A percentile compares a stretch with the other conserved stretches of the same genome.
These are phyloP conservation scores for Glaucomys volans DNA, from an alignment of 2,113 vertebrate species.

Conservation along the genomic window DNA sequence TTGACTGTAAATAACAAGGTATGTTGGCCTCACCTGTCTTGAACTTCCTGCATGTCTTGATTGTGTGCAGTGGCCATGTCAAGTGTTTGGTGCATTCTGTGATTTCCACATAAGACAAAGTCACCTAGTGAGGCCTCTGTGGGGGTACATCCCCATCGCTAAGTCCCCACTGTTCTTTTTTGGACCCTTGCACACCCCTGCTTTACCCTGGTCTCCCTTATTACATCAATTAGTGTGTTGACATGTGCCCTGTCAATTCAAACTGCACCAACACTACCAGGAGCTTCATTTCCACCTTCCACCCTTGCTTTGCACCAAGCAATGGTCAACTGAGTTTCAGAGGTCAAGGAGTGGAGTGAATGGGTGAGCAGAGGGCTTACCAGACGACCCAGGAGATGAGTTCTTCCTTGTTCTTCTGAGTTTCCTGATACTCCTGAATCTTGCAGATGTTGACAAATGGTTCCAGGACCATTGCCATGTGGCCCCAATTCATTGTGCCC, in stretches of 20 bases:
- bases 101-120: background rate
- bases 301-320: slow-evolving; percentile 50
- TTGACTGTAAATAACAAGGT: background rate
- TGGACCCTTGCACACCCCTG: background rate
- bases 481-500: no score
- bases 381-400: background rate
- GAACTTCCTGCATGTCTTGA: background rate
- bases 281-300: slow-evolving; percentile 59
- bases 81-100: rapidly evolving
- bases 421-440: no score
- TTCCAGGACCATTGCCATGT: no score
- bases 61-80: rapidly evolving
- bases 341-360: background rate
- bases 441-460: no score
- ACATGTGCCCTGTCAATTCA: background rate
- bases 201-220: background rate
- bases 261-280: slow-evolving; percentile 50
- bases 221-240: slow-evolving; percentile 53
- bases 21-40: no score
- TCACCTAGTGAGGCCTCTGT: rapidly evolving
- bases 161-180: background rate
- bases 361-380: background rate
- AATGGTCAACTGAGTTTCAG: background rate
- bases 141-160: background rate
- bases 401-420: no score